A percentile compares a stretch with the other conserved stretches of the same genome.
phyloP scores from a whole-genome alignment of 2,113 vertebrate species.

The Anseranas semipalmata region DNA sequence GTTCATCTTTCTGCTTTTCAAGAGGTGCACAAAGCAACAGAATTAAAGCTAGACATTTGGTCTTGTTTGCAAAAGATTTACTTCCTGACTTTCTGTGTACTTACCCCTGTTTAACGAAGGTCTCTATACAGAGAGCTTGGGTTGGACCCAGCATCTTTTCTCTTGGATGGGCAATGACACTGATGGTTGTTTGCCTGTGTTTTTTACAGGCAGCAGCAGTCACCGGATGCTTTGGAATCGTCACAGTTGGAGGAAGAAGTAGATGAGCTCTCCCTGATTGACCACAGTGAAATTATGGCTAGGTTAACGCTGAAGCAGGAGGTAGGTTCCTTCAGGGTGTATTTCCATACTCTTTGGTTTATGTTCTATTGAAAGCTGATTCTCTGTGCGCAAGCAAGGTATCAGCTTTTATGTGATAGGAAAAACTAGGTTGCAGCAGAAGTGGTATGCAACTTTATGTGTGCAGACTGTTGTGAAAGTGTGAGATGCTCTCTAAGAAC shows the following conservation, averaged over 20 bases:
- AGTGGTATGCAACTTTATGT: not conserved
- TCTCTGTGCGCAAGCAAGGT: not conserved
- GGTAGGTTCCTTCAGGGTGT: constrained; percentile 70
- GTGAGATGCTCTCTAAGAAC: not conserved
- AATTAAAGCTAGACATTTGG: not conserved
- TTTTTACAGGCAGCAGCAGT: constrained; percentile 80
- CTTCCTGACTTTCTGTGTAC: not conserved
- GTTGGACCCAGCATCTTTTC: not conserved
- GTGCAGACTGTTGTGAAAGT: not conserved
- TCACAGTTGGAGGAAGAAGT: constrained; percentile 86
- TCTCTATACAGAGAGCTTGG: not conserved
- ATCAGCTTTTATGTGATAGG: not conserved
- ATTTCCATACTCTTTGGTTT: not conserved
- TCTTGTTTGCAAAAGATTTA: constrained; percentile 35
- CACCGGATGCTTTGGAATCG: constrained; percentile 81
- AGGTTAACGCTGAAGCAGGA: constrained; percentile 94
- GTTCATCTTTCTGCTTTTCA: constrained; percentile 17
- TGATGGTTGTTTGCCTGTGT: not conserved
- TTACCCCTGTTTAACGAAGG: not conserved
- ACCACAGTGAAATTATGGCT: constrained; percentile 95
- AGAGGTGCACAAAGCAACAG: not conserved
- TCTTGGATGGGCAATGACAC: not conserved
- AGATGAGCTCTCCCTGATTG: constrained; percentile 94
- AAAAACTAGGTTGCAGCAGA: not conserved
- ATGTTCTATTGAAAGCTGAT: not conserved